Conservation (phyloP, 2,888 invertebrate genomes). For the Drosophila acutilabella region DNA sequence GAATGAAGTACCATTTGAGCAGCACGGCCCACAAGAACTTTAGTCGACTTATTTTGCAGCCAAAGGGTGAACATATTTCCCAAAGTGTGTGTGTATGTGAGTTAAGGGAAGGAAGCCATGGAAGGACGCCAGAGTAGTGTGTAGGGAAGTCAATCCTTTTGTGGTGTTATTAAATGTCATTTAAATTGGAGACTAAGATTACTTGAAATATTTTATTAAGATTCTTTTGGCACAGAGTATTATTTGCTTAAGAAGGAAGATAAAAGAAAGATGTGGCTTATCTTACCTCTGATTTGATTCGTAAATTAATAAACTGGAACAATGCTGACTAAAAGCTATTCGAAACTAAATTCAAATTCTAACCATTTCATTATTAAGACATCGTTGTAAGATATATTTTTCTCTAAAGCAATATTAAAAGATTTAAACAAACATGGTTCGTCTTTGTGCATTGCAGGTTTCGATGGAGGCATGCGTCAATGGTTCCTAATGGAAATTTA, state of each 20-base stretch:
- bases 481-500: slow-evolving; percentile 90
- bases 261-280: not conserved
- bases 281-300: too few relatives aligned
- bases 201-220: slow-evolving; percentile 53
- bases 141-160: slow-evolving; percentile 65
- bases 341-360: too few relatives aligned
- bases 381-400: not conserved
- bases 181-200: slow-evolving; percentile 71
- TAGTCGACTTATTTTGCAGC: slow-evolving; percentile 55
- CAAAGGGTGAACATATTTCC: slow-evolving; percentile 49
- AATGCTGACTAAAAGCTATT: too few relatives aligned
- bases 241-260: not conserved
- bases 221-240: slow-evolving; percentile 13
- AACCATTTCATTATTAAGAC: too few relatives aligned
- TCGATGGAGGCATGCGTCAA: slow-evolving; percentile 91
- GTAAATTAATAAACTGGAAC: too few relatives aligned
- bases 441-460: slow-evolving; percentile 85
- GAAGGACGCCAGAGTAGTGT: slow-evolving; percentile 18
- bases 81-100: slow-evolving; percentile 8
- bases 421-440: not conserved
- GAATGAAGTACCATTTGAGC: slow-evolving; percentile 73
- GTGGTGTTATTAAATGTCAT: slow-evolving; percentile 75
- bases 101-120: not conserved
- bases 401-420: not conserved
- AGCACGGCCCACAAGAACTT: slow-evolving; percentile 46